Percentiles rank a stretch among this genome's conserved stretches.
Evolutionary conservation across 2,888 invertebrate species (phyloP).

Genomic region (Cistogaster globosa): DNA sequence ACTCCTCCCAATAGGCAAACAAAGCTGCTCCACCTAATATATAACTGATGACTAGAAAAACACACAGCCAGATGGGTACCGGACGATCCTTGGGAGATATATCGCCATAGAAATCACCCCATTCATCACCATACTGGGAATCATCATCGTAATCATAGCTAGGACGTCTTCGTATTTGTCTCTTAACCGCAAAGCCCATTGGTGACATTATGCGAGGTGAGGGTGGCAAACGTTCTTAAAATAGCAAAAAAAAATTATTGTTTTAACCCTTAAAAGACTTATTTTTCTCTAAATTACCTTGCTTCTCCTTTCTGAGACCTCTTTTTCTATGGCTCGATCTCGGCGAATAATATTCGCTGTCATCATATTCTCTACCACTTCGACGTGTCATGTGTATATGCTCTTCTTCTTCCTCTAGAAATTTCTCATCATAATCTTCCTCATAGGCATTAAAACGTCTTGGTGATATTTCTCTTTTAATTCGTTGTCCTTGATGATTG

Average conservation of each 20-base stretch:
- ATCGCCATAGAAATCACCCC: conserved; percentile 83
- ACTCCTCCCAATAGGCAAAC: conserved; percentile 93
- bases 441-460: conserved; percentile 77
- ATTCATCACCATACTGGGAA: conserved; percentile 85
- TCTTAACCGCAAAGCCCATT: conserved; percentile 86
- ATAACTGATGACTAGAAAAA: conserved; percentile 93
- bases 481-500: conserved; percentile 65
- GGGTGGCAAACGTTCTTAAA: conserved; percentile 79
- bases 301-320: conserved; percentile 72
- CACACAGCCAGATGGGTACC: conserved; percentile 95
- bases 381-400: conserved; percentile 52
- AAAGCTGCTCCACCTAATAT: conserved; percentile 94
- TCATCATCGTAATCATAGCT: conserved; percentile 85
- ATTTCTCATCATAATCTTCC: conserved; percentile 78
- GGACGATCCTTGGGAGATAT: conserved; percentile 84
- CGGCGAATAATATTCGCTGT: conserved; percentile 66
- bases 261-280: background rate
- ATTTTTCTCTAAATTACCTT: conserved; percentile 66
- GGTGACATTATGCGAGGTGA: conserved; percentile 88
- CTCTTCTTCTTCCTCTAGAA: conserved; percentile 72
- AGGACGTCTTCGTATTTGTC: conserved; percentile 84
- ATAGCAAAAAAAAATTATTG: background rate
- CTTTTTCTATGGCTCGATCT: conserved; percentile 72
- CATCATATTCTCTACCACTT: conserved; percentile 75
- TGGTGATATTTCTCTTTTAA: conserved; percentile 75